These are phyloP conservation scores for Penaeus japonicus DNA, from an alignment of 1,140 invertebrate species.

Conservation along the genomic window DNA sequence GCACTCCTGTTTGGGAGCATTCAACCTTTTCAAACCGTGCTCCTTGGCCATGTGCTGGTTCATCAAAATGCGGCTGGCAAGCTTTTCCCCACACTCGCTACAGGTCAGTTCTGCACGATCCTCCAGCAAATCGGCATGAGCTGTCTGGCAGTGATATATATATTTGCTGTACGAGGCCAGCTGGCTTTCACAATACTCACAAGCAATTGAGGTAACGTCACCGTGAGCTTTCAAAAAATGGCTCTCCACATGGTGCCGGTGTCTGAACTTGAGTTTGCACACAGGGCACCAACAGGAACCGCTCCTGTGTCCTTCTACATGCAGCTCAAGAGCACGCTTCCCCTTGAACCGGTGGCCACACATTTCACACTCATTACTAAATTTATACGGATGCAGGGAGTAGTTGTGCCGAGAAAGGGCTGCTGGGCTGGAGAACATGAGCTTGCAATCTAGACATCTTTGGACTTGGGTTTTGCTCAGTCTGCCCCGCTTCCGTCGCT, in stretches of 20 bases:
- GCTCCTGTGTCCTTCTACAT: constrained; percentile 31
- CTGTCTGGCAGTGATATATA: constrained; percentile 35
- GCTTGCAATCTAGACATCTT: constrained; percentile 10
- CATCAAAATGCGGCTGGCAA: constrained; percentile 21
- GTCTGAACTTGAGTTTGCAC: constrained; percentile 33
- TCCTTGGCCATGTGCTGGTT: constrained; percentile 32
- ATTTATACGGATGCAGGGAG: constrained; percentile 29
- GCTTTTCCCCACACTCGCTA: not conserved
- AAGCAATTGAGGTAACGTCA: constrained; percentile 19
- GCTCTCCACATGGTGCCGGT: constrained; percentile 18
- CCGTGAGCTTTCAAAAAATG: constrained; percentile 24
- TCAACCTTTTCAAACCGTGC: constrained; percentile 15
- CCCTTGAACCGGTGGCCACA: constrained; percentile 45
- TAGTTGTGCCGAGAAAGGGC: constrained; percentile 44
- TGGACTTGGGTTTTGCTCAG: not conserved
- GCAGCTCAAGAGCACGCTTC: constrained; percentile 16
- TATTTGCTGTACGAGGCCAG: constrained; percentile 37
- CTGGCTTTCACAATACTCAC: constrained; percentile 35
- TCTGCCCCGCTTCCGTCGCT: not conserved
- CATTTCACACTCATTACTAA: constrained; percentile 14
- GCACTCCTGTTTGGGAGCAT: constrained; percentile 38
- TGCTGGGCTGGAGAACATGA: constrained; percentile 31
- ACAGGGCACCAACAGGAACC: constrained; percentile 44
- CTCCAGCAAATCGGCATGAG: constrained; percentile 30
- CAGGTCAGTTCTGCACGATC: constrained; percentile 30